Base-by-base conservation (phyloP, 2,113 vertebrate species). In the Hydrochoerus hydrochaeris region DNA sequence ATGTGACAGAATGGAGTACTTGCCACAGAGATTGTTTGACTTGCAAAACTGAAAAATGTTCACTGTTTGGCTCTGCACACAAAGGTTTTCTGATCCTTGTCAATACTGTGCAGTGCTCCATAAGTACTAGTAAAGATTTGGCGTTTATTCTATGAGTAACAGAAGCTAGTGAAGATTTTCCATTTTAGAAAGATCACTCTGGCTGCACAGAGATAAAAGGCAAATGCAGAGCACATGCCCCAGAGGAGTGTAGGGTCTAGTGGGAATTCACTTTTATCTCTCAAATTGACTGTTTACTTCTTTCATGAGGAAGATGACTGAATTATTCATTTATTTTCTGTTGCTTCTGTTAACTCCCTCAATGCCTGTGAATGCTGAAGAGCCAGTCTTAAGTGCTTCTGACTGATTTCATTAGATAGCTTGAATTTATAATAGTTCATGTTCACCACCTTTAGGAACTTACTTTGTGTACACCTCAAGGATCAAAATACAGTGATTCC, bases 141-240 rank as follows among this genome's bases (percentile, higher is more conserved):
- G 26, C 62, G 67, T 63, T 87, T 78, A 69, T 58, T 91, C 28
- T n/a, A 83, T 80, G 38, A 87, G 75, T 11, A 58, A 46, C 28
- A 69, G 73, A 81, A 90, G 13, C 24, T 46, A 60, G 9, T 69
- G 62, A 80, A 91, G 60, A 52, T 86, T 95, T 93, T 95, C 20
- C 35, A 19, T 75, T 93, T 88, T 65, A 28, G n/a, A 85, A 94
- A 63, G 44, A n/a, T 97, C 3, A 16, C 54, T 73, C 49, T 63
- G 52, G 75, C 28, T 75, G 11, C 77, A 28, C 19, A 83, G 63
- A 94, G 77, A 93, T 95, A 89, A 95, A 93, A 93, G 80, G 24
- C 83, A 58, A 28, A n/a, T 32, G 69, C 32, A 60, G 7, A 41
- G 49, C 30, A 13, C 35, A 26, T 49, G 73, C 67, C 85, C 84